These are phyloP conservation scores for Glandiceps talaboti DNA, from an alignment of 53 echinoderm and acorn worm species.

Conservation along the genomic window DNA sequence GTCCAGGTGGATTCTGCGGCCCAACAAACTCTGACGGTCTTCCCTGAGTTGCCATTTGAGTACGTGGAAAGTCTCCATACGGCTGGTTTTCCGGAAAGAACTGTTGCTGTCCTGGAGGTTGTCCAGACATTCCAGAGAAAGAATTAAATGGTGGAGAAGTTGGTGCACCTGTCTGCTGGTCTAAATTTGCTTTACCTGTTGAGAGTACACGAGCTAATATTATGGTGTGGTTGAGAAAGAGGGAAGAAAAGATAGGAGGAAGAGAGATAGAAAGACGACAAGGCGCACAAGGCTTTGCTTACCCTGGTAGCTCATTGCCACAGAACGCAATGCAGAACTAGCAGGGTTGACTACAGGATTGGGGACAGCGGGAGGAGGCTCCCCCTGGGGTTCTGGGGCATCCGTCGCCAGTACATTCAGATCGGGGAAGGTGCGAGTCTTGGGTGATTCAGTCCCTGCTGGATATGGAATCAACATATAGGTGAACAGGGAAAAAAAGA, in stretches of 20 bases:
- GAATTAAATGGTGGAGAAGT: not conserved
- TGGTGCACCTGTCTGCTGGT: not conserved
- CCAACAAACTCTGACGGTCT: not conserved
- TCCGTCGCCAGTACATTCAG: not conserved
- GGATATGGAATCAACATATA: not conserved
- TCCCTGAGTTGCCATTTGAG: not conserved
- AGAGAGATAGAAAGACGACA: not conserved
- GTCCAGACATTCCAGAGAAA: not conserved
- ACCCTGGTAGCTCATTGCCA: conserved; percentile 1
- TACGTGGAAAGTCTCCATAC: not conserved
- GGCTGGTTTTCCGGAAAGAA: not conserved
- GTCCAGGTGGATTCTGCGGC: not conserved
- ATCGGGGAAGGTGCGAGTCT: not conserved
- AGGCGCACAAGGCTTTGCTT: conserved; percentile 1
- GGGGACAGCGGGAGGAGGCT: not conserved
- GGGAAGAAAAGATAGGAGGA: not conserved
- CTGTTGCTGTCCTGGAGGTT: not conserved
- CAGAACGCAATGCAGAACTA: not conserved
- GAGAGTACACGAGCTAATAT: not conserved
- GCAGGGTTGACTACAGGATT: conserved; percentile 1
- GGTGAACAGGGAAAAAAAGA: not conserved
- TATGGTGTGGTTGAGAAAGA: not conserved
- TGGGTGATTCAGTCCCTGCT: not conserved
- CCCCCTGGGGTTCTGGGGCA: not conserved
- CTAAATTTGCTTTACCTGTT: not conserved